Conservation (phyloP, 2,888 invertebrate species). For the Calliscelio sp. region DNA sequence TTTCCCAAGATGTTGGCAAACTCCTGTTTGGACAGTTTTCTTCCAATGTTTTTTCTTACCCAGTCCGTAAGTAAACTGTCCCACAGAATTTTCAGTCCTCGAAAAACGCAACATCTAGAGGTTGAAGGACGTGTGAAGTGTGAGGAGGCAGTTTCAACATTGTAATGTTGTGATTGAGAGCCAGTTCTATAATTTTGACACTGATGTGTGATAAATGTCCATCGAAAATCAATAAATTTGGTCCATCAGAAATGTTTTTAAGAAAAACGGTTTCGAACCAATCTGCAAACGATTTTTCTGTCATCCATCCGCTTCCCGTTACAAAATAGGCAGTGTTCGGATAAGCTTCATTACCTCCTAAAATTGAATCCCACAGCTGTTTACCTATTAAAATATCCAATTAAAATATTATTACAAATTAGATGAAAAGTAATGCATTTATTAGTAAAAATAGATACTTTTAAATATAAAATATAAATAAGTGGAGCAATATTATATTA, state of each 20-base stretch:
- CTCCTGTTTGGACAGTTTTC: constrained; percentile 1
- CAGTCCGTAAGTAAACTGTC: background rate
- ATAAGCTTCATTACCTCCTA: constrained; percentile 6
- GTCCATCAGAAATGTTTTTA: background rate
- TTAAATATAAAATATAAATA: no score
- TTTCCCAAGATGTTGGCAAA: constrained; percentile 26
- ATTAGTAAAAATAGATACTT: no score
- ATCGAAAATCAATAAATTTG: background rate
- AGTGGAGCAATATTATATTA: no score
- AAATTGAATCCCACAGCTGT: constrained; percentile 23
- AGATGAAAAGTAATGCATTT: no score
- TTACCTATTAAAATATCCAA: constrained; percentile 25
- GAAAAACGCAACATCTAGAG: background rate
- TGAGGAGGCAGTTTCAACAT: background rate
- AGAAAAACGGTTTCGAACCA: background rate
- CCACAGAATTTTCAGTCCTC: background rate
- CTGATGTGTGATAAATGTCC: background rate
- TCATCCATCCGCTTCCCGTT: constrained; percentile 34
- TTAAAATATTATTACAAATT: no score
- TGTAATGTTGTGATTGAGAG: background rate
- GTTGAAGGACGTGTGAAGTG: background rate
- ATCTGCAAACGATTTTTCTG: background rate
- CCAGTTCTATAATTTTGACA: background rate
- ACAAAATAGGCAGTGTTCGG: constrained; percentile 22
- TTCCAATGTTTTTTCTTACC: constrained; percentile 38